A percentile compares a stretch with the other conserved stretches of the same genome.
phyloP scores from a whole-genome alignment of 2,888 invertebrate genomes.

The Tenthredo mesomela region DNA sequence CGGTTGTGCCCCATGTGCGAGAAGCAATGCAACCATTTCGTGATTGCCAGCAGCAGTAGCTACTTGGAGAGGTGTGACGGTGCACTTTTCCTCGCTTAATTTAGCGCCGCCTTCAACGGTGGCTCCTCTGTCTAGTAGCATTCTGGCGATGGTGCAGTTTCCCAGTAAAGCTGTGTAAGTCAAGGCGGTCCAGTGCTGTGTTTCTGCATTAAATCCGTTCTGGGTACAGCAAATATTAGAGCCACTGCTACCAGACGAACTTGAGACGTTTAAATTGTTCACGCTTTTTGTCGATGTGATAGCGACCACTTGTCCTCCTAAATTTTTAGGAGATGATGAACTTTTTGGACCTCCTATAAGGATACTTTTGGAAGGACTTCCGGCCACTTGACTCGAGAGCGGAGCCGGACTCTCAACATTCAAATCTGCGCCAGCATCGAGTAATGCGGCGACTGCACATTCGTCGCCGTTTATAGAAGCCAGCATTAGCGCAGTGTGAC shows the following conservation, averaged over 20 bases:
- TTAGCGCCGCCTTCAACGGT: conserved; percentile 92
- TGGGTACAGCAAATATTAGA: conserved; percentile 59
- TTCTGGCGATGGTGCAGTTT: conserved; percentile 79
- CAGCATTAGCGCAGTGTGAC: conserved; percentile 91
- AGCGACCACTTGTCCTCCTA: conserved; percentile 78
- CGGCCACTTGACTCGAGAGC: conserved; percentile 64
- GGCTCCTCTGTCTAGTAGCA: conserved; percentile 89
- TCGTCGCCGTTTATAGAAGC: conserved; percentile 91
- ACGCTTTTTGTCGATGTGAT: conserved; percentile 49
- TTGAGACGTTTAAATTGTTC: conserved; percentile 53
- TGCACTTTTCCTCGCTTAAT: conserved; percentile 90
- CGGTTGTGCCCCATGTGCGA: conserved; percentile 93
- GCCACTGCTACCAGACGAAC: conserved; percentile 53
- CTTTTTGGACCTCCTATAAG: conserved; percentile 59
- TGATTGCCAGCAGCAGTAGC: conserved; percentile 90
- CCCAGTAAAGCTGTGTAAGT: conserved; percentile 89
- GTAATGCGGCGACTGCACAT: conserved; percentile 84
- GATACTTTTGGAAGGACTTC: conserved; percentile 65
- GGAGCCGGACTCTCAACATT: conserved; percentile 89
- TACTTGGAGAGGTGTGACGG: conserved; percentile 93
- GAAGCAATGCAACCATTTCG: conserved; percentile 88
- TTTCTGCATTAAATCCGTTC: conserved; percentile 79
- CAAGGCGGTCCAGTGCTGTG: conserved; percentile 92
- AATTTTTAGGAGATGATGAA: conserved; percentile 75
- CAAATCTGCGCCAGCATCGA: conserved; percentile 91